Evolutionary conservation across 2,797 vertebrate species (phyloP).

Genomic region (Carduelis carduelis): DNA sequence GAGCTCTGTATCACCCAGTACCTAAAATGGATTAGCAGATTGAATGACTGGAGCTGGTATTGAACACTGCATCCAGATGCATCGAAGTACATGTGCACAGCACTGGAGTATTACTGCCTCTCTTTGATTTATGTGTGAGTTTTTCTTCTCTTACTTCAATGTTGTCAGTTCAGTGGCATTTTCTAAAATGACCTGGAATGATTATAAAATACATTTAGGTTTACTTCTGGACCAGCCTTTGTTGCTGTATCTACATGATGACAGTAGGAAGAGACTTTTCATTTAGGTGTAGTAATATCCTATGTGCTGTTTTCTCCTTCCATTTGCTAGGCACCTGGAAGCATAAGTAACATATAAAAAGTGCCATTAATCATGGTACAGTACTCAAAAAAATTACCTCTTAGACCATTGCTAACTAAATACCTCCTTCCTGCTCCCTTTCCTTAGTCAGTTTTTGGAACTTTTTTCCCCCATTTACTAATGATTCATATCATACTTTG

Average conservation of each 20-base stretch:
- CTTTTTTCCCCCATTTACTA: not conserved
- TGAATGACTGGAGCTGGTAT: not conserved
- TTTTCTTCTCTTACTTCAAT: not conserved
- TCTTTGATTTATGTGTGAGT: not conserved
- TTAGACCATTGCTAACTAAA: not conserved
- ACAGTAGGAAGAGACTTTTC: not conserved
- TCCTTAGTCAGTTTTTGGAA: not conserved
- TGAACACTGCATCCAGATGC: not conserved
- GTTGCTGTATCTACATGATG: conserved; percentile 9
- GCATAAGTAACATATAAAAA: not conserved
- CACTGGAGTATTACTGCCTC: not conserved
- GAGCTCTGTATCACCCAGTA: not conserved
- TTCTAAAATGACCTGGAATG: not conserved
- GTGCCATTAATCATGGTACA: not conserved
- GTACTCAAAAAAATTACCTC: not conserved
- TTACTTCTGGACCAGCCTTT: conserved; percentile 20
- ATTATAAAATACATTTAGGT: not conserved
- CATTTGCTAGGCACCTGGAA: conserved; percentile 61
- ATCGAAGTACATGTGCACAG: not conserved
- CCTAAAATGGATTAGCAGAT: not conserved
- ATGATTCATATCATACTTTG: not conserved
- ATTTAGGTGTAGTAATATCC: not conserved
- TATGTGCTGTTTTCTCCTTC: not conserved
- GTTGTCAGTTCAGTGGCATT: not conserved
- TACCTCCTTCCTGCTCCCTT: not conserved